Evolutionary conservation across 2,888 invertebrate species (phyloP).

Genomic region (Diarsia rubi): DNA sequence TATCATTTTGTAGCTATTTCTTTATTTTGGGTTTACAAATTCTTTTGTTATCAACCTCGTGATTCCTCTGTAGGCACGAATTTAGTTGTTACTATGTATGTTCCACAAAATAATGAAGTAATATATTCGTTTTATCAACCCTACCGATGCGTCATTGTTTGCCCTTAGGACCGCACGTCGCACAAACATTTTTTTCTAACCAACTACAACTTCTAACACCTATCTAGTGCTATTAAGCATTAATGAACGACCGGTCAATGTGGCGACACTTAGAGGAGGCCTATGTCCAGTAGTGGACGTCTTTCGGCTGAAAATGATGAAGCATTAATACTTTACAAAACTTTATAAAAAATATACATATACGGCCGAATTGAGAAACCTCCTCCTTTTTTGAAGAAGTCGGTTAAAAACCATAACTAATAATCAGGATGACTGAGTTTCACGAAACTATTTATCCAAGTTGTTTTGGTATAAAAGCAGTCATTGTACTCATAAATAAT

Average conservation of each 20-base stretch:
- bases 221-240: neutral
- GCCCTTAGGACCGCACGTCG: conserved; percentile 9
- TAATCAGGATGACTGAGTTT: neutral
- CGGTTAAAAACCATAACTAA: neutral
- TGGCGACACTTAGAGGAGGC: no score
- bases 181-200: conserved; percentile 8
- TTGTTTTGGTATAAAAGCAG: neutral
- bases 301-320: no score
- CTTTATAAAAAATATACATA: no score
- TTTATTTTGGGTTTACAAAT: neutral
- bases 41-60: neutral
- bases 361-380: no score
- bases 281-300: no score
- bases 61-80: neutral
- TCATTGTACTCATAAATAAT: neutral
- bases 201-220: conserved; percentile 17
- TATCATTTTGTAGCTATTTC: neutral
- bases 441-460: neutral
- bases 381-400: no score
- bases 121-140: neutral
- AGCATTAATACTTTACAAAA: neutral
- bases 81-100: neutral
- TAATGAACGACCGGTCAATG: no score
- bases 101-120: conserved; percentile 6
- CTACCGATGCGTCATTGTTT: conserved; percentile 27